These are phyloP conservation scores for Microtus ochrogaster DNA, from an alignment of 2,113 vertebrate genomes.

Conservation along the genomic window DNA sequence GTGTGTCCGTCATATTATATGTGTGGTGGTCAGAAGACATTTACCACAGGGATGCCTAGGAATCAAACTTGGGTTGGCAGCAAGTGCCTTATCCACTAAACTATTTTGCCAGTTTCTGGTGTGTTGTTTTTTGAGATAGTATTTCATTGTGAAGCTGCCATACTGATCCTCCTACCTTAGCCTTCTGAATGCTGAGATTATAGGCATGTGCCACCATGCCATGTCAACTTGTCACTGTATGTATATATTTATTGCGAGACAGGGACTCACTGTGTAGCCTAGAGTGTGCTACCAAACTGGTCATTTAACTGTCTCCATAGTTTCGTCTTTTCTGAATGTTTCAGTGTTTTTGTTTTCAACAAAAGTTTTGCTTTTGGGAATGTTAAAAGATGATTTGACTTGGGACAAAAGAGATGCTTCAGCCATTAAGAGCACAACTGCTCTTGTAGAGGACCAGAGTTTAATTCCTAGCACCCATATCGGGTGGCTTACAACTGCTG, in stretches of 20 bases:
- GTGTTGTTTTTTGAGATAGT: neutral
- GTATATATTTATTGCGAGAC: neutral
- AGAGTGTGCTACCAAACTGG: neutral
- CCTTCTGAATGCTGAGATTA: neutral
- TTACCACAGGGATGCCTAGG: neutral
- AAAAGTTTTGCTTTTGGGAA: constrained; percentile 49
- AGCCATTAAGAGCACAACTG: neutral
- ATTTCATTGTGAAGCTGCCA: neutral
- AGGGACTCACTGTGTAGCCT: neutral
- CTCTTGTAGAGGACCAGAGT: neutral
- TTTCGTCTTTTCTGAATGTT: constrained; percentile 55
- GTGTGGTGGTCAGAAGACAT: neutral
- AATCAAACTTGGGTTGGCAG: neutral
- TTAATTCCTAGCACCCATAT: neutral
- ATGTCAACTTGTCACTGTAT: neutral
- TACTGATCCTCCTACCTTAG: neutral
- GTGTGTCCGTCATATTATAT: neutral
- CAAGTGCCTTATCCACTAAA: neutral
- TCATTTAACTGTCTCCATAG: constrained; percentile 12
- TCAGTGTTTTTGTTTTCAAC: neutral
- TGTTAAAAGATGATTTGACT: constrained; percentile 52
- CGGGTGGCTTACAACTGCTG: neutral
- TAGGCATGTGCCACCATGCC: neutral
- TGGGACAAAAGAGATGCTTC: neutral
- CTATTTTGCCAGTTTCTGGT: neutral